phyloP scores from a whole-genome alignment of 1,140 invertebrate genomes.

The Mamestra configurata region DNA sequence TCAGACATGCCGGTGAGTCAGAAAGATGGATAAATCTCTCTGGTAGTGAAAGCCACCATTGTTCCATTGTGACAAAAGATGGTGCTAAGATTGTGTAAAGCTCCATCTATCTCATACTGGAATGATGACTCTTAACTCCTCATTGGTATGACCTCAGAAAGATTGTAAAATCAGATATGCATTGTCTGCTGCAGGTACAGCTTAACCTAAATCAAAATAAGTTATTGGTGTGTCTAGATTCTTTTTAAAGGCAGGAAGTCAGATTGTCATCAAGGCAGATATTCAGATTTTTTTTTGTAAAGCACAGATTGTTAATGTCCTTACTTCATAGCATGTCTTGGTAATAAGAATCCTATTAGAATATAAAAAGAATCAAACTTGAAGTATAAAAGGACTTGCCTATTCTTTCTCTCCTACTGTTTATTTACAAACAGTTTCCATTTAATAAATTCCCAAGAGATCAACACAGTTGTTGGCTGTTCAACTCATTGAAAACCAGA shows the following conservation, averaged over 20 bases:
- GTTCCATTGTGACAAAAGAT: not conserved
- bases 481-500: conserved; percentile 24
- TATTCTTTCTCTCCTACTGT: not conserved
- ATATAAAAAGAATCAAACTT: no score
- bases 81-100: not conserved
- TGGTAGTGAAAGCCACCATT: not conserved
- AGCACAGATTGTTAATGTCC: no score
- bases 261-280: no score
- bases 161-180: not conserved
- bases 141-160: not conserved
- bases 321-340: no score
- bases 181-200: no score
- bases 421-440: conserved; percentile 30
- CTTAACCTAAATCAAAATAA: no score
- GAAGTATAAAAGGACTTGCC: not conserved
- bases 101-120: not conserved
- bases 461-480: conserved; percentile 1
- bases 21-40: not conserved
- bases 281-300: no score
- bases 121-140: not conserved
- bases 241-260: no score
- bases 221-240: no score
- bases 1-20: conserved; percentile 79
- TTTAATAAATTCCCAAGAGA: not conserved
- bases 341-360: no score